phyloP scores from a whole-genome alignment of 2,888 invertebrate genomes.

The Glaucopsyche alexis region DNA sequence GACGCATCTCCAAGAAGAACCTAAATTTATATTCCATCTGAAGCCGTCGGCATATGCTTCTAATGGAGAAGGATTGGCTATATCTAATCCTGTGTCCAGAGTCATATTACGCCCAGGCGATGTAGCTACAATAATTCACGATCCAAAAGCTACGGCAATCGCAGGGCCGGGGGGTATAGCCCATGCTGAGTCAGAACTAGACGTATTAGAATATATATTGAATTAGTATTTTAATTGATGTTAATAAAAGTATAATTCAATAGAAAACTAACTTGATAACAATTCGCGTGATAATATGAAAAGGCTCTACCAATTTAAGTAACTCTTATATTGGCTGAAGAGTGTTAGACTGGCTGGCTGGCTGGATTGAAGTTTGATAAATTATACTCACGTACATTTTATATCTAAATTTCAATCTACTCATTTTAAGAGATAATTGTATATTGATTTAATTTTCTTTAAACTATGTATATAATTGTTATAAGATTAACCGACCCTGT shows the following conservation, averaged over 20 bases:
- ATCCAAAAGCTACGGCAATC: slow-evolving; percentile 85
- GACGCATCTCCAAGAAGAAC: slow-evolving; percentile 47
- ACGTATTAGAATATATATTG: slow-evolving; percentile 69
- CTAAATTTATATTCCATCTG: slow-evolving; percentile 61
- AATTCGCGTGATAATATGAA: neutral
- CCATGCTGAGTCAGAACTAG: slow-evolving; percentile 86
- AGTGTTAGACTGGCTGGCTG: neutral
- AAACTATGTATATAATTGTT: neutral
- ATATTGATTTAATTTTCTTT: slow-evolving; percentile 8
- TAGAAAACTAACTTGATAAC: neutral
- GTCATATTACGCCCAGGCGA: slow-evolving; percentile 82
- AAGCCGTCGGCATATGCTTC: slow-evolving; percentile 84
- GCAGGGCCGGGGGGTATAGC: slow-evolving; percentile 88
- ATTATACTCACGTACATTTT: slow-evolving; percentile 3
- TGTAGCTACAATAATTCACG: slow-evolving; percentile 82
- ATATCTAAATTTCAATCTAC: neutral
- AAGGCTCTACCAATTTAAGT: neutral
- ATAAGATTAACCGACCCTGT: neutral
- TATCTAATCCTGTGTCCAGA: slow-evolving; percentile 84
- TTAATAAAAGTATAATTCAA: slow-evolving; percentile 18
- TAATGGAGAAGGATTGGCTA: slow-evolving; percentile 84
- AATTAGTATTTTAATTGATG: slow-evolving; percentile 45
- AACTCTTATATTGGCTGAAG: neutral
- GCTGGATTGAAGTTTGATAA: slow-evolving; percentile 4
- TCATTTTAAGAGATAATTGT: neutral